These are phyloP conservation scores for Andrena hattorfiana DNA, from an alignment of 2,888 invertebrate species.

Conservation along the genomic window DNA sequence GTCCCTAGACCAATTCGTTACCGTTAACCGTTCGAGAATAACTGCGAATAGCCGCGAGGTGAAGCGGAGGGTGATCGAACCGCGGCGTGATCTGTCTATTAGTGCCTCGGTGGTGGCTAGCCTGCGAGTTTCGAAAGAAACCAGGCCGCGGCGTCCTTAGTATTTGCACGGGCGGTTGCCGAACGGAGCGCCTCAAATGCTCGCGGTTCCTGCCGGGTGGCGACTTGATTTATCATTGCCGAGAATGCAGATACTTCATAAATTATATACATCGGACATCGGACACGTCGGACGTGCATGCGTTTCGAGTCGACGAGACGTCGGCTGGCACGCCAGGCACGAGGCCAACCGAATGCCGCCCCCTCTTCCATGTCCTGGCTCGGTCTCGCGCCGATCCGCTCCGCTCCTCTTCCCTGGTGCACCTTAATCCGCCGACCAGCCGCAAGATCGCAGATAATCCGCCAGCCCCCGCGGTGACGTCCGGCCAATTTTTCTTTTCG, in stretches of 20 bases:
- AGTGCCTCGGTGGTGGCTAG: conserved; percentile 2
- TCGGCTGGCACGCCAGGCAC: conserved; percentile 81
- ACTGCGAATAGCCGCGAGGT: conserved; percentile 4
- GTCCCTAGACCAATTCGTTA: neutral
- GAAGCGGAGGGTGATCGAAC: conserved; percentile 10
- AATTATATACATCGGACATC: conserved; percentile 81
- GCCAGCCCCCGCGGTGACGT: conserved; percentile 18
- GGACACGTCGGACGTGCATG: conserved; percentile 77
- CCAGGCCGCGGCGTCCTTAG: conserved; percentile 8
- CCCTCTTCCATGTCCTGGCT: conserved; percentile 50
- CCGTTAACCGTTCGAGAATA: neutral
- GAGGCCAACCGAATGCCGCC: conserved; percentile 77
- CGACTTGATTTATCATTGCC: conserved; percentile 83
- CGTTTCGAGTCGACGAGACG: conserved; percentile 74
- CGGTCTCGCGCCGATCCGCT: conserved; percentile 43
- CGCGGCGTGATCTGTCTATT: conserved; percentile 46
- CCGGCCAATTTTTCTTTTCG: conserved; percentile 47
- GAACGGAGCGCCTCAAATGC: conserved; percentile 66
- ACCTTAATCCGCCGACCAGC: conserved; percentile 27
- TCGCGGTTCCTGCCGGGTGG: conserved; percentile 77
- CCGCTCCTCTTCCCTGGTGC: neutral
- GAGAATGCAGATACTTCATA: conserved; percentile 83
- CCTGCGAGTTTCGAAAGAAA: conserved; percentile 35
- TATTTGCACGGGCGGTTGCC: conserved; percentile 46
- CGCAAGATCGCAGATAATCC: conserved; percentile 52